phyloP scores from a whole-genome alignment of 2,113 vertebrate species.

The Romanogobio albipinnatus region DNA sequence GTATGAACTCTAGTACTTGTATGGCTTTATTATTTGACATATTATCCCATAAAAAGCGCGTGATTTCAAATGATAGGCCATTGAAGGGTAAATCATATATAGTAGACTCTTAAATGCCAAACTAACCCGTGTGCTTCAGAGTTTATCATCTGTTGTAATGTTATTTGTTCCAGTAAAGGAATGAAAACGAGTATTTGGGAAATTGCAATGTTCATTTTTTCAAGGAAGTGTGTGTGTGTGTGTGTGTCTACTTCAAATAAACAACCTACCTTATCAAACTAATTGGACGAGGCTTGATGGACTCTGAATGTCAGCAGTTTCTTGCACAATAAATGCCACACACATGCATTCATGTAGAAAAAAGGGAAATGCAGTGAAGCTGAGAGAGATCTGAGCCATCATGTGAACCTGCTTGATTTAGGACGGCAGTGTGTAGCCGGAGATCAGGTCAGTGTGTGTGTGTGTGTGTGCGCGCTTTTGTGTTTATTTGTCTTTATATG shows the following conservation, averaged over 20 bases:
- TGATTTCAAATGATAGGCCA: neutral
- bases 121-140: neutral
- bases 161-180: neutral
- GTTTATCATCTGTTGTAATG: neutral
- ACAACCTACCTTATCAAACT: neutral
- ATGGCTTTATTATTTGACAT: neutral
- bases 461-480: neutral
- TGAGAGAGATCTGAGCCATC: neutral
- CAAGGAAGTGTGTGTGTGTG: too few species aligned
- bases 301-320: neutral
- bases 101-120: neutral
- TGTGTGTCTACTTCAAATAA: neutral
- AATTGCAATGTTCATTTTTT: neutral
- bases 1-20: neutral
- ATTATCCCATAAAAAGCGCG: neutral
- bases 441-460: constrained; percentile 20
- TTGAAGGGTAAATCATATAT: neutral
- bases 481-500: neutral
- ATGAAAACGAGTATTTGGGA: neutral
- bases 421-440: neutral
- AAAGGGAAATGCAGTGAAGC: constrained; percentile 53
- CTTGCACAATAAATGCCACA: neutral
- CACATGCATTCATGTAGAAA: neutral
- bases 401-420: neutral
- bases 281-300: neutral